Evolutionary conservation across 2,113 vertebrate genomes (phyloP), one percentile per base, ranked within the genome.

Genomic region (Syngnathus typhle): DNA sequence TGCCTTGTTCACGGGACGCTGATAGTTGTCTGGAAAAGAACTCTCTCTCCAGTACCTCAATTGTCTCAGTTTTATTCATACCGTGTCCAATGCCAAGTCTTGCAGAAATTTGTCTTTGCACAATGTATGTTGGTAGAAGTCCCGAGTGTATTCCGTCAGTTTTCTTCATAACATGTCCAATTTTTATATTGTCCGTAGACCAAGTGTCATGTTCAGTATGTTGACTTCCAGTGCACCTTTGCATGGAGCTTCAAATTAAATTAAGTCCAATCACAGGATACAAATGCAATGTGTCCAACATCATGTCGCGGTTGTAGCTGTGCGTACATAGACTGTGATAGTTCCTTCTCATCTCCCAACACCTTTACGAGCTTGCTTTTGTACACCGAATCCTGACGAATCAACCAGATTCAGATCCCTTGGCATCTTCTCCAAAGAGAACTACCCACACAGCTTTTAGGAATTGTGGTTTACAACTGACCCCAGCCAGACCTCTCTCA

Each of bases 391-490:
- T 44, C 21, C 47, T 23, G 49, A 15, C 61, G 41, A 23, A 67
- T 27, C 19, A 43, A 46, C 18, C 27, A 47, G 7, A 43, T 21
- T 41, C 27, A 21, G 13, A 60, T 65, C 62, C 18, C 6, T 59
- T 44, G 41, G 41, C 43, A 65, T 21, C 15, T 55, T 62, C 68
- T 46, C 58, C 60, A 37, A 64, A 62, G 49, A 52, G 19, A 69
- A n/a, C 13, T 18, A 65, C 18, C 37, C 27, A 54, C 15, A 8
- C 63, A 66, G 61, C 32, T 65, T 59, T 37, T 46, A 37, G 21
- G 58, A 70, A 44, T 60, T 8, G 41, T 56, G 4, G 38, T 69
- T 76, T 66, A 64, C 58, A 52, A 13, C 27, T 75, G 60, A 80
- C 69, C 73, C 23, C 10, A 16, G 49, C 3, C 12, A 8, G 41